Evolutionary conservation across 2,113 vertebrate species (phyloP), one percentile per base, ranked within the genome.

Genomic region (Anolis carolinensis): DNA sequence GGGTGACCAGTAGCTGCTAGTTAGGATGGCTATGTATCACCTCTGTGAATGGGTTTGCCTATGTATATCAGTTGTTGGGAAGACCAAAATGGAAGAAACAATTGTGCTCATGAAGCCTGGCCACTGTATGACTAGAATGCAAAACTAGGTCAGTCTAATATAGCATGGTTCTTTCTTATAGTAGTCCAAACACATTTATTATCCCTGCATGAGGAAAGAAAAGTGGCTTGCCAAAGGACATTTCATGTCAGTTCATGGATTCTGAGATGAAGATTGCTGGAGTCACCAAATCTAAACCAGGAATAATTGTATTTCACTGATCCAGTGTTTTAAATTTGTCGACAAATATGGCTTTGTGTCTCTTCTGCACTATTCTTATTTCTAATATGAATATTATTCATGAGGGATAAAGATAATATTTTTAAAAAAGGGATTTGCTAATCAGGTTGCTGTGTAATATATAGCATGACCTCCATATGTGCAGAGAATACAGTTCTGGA

Each of bases 121-220:
- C 13, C 13, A 59, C 3, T 59, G 13, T 59, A 59, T 59, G 13
- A 59, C 13, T 16, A 59, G 30, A 44, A 55, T 77, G 48, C 13
- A 16, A 59, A 59, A 59, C 55, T 59, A 14, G 3, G 3, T 59
- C 14, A 16, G 13, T 59, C 55, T 59, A 16, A 14, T 59, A 48
- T 75, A 13, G 30, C 13, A 32, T 55, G 44, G 34, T 52, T 62
- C 32, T 13, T 11, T 34, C 36, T 16, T 59, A 82, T 34, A 23
- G 71, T 50, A 67, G 44, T 9, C 7, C 6, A 7, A 39, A 9
- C 63, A 50, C 2, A 32, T 7, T 32, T 84, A 13, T 16, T 79
- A 32, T 75, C 83, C 32, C 84, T 48, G 81, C 76, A 89, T 88
- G 4, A 81, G 80, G 85, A 79, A 48, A 84, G 6, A 63, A 76